These are phyloP conservation scores for Heterocephalus glaber DNA, from an alignment of 2,113 vertebrate genomes.

Conservation along the genomic window DNA sequence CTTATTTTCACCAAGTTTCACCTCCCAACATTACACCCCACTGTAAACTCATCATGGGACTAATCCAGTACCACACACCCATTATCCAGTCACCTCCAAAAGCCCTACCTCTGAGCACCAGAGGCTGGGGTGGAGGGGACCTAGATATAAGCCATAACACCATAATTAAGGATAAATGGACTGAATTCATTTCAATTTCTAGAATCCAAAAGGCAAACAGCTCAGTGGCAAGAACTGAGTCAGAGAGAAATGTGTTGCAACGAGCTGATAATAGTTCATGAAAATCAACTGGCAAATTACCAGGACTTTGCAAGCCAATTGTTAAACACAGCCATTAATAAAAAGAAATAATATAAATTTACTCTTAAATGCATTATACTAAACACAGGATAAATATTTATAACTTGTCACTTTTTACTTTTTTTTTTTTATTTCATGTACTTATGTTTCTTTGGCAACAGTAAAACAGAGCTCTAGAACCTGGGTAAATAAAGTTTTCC, in stretches of 20 bases:
- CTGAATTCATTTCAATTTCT: background rate
- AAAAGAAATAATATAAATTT: background rate
- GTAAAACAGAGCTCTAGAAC: background rate
- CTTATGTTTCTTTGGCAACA: background rate
- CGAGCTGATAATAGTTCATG: background rate
- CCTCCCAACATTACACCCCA: background rate
- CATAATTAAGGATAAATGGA: background rate
- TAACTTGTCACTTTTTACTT: background rate
- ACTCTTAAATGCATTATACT: background rate
- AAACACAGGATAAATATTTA: background rate
- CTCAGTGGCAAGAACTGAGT: background rate
- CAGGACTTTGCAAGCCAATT: background rate
- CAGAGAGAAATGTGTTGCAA: background rate
- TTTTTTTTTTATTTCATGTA: background rate
- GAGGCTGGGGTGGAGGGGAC: background rate
- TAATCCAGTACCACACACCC: background rate
- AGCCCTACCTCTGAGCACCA: background rate
- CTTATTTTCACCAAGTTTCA: background rate
- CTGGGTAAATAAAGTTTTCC: background rate
- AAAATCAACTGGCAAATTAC: background rate
- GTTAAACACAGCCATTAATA: background rate
- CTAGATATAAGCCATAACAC: background rate
- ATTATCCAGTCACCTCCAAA: background rate
- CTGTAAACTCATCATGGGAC: background rate
- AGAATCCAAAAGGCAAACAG: background rate